phyloP scores from a whole-genome alignment of 2,113 vertebrate species.

The Sardina pilchardus region DNA sequence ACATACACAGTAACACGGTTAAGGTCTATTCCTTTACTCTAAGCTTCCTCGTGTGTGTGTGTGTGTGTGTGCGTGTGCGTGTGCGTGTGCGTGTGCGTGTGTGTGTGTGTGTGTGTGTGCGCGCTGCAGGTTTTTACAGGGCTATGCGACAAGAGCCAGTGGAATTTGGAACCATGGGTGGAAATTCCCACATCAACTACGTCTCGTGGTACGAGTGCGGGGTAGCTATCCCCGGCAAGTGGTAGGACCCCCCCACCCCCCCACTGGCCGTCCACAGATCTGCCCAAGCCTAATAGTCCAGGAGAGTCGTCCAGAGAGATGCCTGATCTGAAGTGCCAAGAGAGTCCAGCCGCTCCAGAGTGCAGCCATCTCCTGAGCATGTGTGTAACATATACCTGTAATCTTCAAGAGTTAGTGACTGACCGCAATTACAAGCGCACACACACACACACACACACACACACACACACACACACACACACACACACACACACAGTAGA shows the following conservation, averaged over 20 bases:
- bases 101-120: conserved; percentile 1
- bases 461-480: too few relatives aligned
- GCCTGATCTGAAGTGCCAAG: too few relatives aligned
- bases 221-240: conserved; percentile 93
- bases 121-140: conserved; percentile 84
- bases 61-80: not conserved
- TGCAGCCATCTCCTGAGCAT: too few relatives aligned
- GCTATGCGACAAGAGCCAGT: conserved; percentile 93
- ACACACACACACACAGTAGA: too few relatives aligned
- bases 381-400: conserved; percentile 21
- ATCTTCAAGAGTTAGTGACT: conserved; percentile 50
- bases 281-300: conserved; percentile 16
- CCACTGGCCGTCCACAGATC: conserved; percentile 21
- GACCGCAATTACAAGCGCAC: conserved; percentile 41
- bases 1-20: too few relatives aligned
- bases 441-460: conserved; percentile 47
- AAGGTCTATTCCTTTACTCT: too few relatives aligned
- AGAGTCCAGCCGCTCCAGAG: too few relatives aligned
- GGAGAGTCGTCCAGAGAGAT: too few relatives aligned
- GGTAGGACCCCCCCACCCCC: conserved; percentile 71
- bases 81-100: not conserved
- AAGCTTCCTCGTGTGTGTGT: not conserved
- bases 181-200: conserved; percentile 85
- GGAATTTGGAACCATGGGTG: conserved; percentile 90
- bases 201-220: conserved; percentile 98